These are phyloP conservation scores for Nannospalax galili DNA, from an alignment of 2,113 vertebrate genomes.

Conservation along the genomic window DNA sequence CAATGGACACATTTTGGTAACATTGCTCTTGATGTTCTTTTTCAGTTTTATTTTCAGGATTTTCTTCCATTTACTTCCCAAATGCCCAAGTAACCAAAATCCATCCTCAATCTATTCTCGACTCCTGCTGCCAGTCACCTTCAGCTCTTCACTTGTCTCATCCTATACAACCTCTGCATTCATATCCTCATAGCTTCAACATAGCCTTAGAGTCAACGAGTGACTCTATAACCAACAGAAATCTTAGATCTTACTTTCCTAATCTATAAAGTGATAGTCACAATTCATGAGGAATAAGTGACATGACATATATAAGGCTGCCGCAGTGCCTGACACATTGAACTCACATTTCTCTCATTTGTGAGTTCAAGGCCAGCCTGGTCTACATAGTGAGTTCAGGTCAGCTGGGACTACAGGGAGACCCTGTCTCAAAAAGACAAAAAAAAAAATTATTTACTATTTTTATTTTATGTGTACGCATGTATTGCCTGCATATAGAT, in stretches of 20 bases:
- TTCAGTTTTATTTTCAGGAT: slow-evolving; percentile 39
- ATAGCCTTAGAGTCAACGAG: background rate
- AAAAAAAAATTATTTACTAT: too few species aligned
- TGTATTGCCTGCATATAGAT: too few species aligned
- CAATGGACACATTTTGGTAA: background rate
- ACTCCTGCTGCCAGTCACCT: background rate
- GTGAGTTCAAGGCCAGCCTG: slow-evolving; percentile 46
- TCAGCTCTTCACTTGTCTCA: slow-evolving; percentile 1
- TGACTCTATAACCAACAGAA: background rate
- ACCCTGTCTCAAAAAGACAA: too few species aligned
- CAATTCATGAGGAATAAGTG: slow-evolving; percentile 41
- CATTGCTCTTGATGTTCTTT: slow-evolving; percentile 25
- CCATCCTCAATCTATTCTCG: background rate
- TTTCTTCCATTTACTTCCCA: background rate
- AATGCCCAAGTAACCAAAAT: slow-evolving; percentile 8
- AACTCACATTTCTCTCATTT: too few species aligned
- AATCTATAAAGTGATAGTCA: slow-evolving; percentile 23
- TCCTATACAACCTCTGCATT: background rate
- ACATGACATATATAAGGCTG: background rate
- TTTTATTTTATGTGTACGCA: too few species aligned
- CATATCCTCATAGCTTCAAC: background rate
- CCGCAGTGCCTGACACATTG: background rate
- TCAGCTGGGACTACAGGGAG: too few species aligned
- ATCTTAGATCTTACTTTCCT: background rate
- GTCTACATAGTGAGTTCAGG: too few species aligned